Evolutionary conservation across 1,140 invertebrate species (phyloP).

Genomic region (Bombyx mandarina): DNA sequence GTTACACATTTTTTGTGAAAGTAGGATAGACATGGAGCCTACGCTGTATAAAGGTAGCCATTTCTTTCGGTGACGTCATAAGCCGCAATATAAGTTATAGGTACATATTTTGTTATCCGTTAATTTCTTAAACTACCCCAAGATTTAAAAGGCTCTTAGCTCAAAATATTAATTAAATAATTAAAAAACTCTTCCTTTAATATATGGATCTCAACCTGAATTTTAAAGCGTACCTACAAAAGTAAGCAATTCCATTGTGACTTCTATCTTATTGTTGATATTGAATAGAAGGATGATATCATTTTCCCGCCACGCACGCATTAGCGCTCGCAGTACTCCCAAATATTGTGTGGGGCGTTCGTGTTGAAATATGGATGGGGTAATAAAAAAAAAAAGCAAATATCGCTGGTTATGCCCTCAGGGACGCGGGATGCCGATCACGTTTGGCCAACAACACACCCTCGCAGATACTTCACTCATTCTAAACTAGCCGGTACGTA

Average conservation of each 20-base stretch:
- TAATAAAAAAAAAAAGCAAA: slow-evolving; percentile 63
- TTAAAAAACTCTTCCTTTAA: too few relatives aligned
- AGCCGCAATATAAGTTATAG: too few relatives aligned
- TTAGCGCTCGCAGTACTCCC: slow-evolving; percentile 53
- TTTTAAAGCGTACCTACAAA: not conserved
- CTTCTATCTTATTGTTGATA: slow-evolving; percentile 29
- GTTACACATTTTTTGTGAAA: too few relatives aligned
- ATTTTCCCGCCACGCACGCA: slow-evolving; percentile 59
- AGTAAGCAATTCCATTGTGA: slow-evolving; percentile 45
- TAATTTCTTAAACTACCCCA: too few relatives aligned
- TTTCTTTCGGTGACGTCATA: too few relatives aligned
- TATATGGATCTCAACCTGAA: not conserved
- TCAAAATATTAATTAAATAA: too few relatives aligned
- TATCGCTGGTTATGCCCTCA: slow-evolving; percentile 38
- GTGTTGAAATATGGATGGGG: slow-evolving; percentile 64
- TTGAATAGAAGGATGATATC: slow-evolving; percentile 37
- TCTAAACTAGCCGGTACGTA: slow-evolving; percentile 3
- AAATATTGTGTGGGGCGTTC: slow-evolving; percentile 60
- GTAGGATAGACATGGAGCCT: too few relatives aligned
- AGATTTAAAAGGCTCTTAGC: too few relatives aligned
- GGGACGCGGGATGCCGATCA: slow-evolving; percentile 39
- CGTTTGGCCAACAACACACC: slow-evolving; percentile 33
- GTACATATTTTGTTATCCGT: too few relatives aligned
- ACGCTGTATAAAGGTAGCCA: too few relatives aligned
- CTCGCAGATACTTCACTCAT: slow-evolving; percentile 7